A percentile compares a stretch with the other conserved stretches of the same genome.
phyloP scores from a whole-genome alignment of 2,888 invertebrate genomes.

The Philhelius pedissequus region DNA sequence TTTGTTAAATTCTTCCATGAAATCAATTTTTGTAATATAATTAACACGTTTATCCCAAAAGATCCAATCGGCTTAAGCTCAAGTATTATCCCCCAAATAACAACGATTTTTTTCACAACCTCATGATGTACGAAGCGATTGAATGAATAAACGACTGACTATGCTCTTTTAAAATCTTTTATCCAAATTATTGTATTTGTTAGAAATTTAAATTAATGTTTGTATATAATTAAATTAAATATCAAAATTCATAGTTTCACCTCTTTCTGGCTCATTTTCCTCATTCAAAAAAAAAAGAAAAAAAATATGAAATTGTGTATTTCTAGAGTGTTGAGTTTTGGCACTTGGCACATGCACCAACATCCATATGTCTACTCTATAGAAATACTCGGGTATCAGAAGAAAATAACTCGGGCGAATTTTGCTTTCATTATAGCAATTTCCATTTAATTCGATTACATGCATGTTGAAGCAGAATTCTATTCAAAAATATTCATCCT shows the following conservation, averaged over 20 bases:
- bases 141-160: not conserved
- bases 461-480: slow-evolving; percentile 54
- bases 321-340: not conserved
- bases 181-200: not conserved
- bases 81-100: too few relatives aligned
- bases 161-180: not conserved
- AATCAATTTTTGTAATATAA: too few relatives aligned
- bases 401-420: not conserved
- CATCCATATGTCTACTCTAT: not conserved
- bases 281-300: not conserved
- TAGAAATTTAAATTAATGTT: not conserved
- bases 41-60: too few relatives aligned
- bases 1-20: too few relatives aligned
- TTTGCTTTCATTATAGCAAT: slow-evolving; percentile 39
- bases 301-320: not conserved
- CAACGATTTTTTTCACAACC: too few relatives aligned
- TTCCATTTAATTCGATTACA: slow-evolving; percentile 60
- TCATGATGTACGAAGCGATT: too few relatives aligned
- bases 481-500: slow-evolving; percentile 57
- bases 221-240: not conserved
- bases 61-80: too few relatives aligned
- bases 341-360: not conserved
- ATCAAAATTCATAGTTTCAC: not conserved
- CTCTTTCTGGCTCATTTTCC: not conserved
- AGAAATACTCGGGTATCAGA: not conserved